Evolutionary conservation across 2,797 vertebrate genomes (phyloP), one percentile per base, ranked within the genome.

Genomic region (Acestrorhynchus altus): DNA sequence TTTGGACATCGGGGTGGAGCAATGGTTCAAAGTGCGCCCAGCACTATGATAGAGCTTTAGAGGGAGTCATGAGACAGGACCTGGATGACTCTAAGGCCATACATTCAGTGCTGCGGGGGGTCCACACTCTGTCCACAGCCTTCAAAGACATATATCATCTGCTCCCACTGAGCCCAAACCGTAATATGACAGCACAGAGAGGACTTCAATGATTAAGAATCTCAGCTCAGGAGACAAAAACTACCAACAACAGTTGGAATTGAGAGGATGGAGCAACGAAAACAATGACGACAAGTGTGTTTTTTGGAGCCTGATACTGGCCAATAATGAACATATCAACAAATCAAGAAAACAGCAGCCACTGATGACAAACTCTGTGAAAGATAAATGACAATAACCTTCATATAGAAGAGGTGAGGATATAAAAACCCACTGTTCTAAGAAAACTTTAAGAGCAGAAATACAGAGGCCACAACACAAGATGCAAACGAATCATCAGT

Each of bases 81-180:
- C 44, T 18, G n/a, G 46, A 61, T 64, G 52, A 46, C 64, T 8
- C 24, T n/a, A 59, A 54, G 51, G 51, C 15, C 35, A 74, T 44
- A 47, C 40, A 47, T 67, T n/a, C 64, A 67, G 5, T 49, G 42
- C 42, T 47, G 44, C 16, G 10, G 22, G 44, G 44, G 44, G 20
- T 67, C 44, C 18, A 15, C n/a, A 18, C 39, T 56, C 69, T 79
- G 40, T 74, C 72, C 74, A 39, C 47, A 47, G 18, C 24, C 24
- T 70, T 79, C 57, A 75, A 46, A 47, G 18, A 18, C 39, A 65
- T 35, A 39, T 39, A 65, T 24, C 61, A 78, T n/a, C 42, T 13
- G 35, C 49, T 24, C 44, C 71, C 35, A 44, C 71, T 44, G 15
- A 44, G 40, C 64, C 5, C 0, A 40, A 68, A 54, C 35, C 22